phyloP scores from a whole-genome alignment of 2,797 vertebrate species.

The Pangasius djambal region DNA sequence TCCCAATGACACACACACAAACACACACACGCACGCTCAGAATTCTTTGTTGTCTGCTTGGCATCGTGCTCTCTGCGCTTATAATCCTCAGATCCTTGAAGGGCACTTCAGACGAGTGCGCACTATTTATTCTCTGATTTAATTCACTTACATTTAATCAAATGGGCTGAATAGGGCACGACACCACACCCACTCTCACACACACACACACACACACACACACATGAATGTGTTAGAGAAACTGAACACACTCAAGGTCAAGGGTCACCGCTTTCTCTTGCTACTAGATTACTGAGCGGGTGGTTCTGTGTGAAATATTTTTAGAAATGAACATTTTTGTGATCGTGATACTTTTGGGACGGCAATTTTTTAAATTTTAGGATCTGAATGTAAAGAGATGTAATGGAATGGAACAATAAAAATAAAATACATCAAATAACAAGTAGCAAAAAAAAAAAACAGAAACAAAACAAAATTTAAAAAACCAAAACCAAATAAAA shows the following conservation, averaged over 20 bases:
- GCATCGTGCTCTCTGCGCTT: background rate
- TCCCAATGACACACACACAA: slow-evolving; percentile 52
- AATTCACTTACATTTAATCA: slow-evolving; percentile 24
- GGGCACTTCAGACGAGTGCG: slow-evolving; percentile 18
- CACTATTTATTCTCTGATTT: slow-evolving; percentile 22
- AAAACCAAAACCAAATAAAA: no score
- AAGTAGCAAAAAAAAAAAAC: background rate
- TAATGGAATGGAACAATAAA: background rate
- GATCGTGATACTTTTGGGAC: background rate
- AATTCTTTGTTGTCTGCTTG: slow-evolving; percentile 31
- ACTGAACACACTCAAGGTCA: slow-evolving; percentile 88
- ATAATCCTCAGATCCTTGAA: background rate
- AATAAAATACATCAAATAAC: background rate
- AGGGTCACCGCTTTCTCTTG: slow-evolving; percentile 62
- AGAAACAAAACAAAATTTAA: background rate
- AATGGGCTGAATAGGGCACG: background rate
- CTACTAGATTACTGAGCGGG: slow-evolving; percentile 9
- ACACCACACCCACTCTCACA: background rate
- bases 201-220: background rate
- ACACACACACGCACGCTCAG: slow-evolving; percentile 32
- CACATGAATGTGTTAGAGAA: slow-evolving; percentile 81
- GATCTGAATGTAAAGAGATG: background rate
- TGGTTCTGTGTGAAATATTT: background rate
- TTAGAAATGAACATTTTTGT: background rate
- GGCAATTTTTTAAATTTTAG: background rate